A percentile compares a stretch with the other conserved stretches of the same genome.
phyloP scores from a whole-genome alignment of 1,140 invertebrate genomes.

The Apocrypta bakeri region DNA sequence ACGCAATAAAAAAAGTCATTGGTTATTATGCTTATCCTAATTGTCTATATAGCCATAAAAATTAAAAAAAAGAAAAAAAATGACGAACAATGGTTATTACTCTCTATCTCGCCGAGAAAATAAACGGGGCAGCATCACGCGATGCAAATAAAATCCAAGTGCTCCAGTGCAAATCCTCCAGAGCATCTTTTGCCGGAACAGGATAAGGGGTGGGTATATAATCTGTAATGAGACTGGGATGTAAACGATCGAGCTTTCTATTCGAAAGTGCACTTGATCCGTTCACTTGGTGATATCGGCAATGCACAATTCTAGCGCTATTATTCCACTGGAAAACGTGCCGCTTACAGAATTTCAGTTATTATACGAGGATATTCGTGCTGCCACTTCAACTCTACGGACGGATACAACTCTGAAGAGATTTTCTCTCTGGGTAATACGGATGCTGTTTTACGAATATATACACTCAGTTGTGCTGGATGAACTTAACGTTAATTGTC shows the following conservation, averaged over 20 bases:
- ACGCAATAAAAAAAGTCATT: not conserved
- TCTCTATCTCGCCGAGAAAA: no score
- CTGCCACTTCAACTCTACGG: not conserved
- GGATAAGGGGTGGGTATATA: not conserved
- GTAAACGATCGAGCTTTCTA: not conserved
- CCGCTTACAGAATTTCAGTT: constrained; percentile 32
- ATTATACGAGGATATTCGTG: constrained; percentile 30
- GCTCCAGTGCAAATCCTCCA: not conserved
- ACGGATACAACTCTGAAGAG: not conserved
- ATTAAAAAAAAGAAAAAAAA: no score
- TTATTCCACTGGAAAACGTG: constrained; percentile 33
- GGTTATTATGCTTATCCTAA: no score
- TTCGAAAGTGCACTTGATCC: constrained; percentile 24
- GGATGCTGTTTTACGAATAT: not conserved
- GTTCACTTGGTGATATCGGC: not conserved
- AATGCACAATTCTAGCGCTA: not conserved
- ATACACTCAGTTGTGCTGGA: not conserved
- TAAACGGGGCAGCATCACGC: not conserved
- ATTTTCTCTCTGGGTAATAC: constrained; percentile 7
- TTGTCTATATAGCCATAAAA: no score
- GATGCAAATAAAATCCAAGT: constrained; percentile 11
- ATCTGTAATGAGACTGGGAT: constrained; percentile 11
- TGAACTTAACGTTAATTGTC: constrained; percentile 27
- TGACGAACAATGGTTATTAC: no score
- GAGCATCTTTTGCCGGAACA: not conserved